These are phyloP conservation scores for Eucriotettix oculatus DNA, from an alignment of 2,888 invertebrate genomes.

Conservation along the genomic window DNA sequence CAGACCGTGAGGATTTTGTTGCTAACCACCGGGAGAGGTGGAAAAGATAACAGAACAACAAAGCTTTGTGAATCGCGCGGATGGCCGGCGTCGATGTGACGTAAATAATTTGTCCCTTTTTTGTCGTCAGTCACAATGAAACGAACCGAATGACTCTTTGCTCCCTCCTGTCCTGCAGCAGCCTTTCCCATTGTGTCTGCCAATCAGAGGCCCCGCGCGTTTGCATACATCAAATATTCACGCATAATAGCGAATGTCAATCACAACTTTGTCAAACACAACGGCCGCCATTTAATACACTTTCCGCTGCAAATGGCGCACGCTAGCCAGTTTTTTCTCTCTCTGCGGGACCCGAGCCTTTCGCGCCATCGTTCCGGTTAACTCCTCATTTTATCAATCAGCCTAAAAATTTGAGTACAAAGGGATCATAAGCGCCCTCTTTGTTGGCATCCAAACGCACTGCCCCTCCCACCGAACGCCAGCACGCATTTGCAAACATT, in stretches of 20 bases:
- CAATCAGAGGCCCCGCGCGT: slow-evolving; percentile 8
- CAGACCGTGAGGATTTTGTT: too few relatives aligned
- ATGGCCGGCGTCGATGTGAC: too few relatives aligned
- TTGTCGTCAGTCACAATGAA: too few relatives aligned
- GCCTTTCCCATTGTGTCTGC: slow-evolving; percentile 7
- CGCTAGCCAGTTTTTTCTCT: too few relatives aligned
- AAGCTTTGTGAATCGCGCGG: too few relatives aligned
- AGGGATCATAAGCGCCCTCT: neutral
- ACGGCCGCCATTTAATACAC: neutral
- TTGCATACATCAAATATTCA: slow-evolving; percentile 11
- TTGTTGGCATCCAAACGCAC: neutral
- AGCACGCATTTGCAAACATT: too few relatives aligned
- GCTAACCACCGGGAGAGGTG: too few relatives aligned
- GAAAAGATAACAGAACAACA: too few relatives aligned
- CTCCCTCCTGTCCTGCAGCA: neutral
- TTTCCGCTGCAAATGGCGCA: too few relatives aligned
- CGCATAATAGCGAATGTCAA: slow-evolving; percentile 9
- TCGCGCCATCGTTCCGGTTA: neutral
- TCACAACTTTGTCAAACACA: slow-evolving; percentile 12
- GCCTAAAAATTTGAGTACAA: neutral
- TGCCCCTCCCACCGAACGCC: too few relatives aligned
- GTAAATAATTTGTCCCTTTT: too few relatives aligned
- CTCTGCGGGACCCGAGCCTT: neutral
- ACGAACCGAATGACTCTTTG: too few relatives aligned
- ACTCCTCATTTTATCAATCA: neutral